Percentiles rank a stretch among this genome's conserved stretches.
These are phyloP conservation scores for Cynopterus brachyotis DNA, from an alignment of 2,113 vertebrate genomes.

Conservation along the genomic window DNA sequence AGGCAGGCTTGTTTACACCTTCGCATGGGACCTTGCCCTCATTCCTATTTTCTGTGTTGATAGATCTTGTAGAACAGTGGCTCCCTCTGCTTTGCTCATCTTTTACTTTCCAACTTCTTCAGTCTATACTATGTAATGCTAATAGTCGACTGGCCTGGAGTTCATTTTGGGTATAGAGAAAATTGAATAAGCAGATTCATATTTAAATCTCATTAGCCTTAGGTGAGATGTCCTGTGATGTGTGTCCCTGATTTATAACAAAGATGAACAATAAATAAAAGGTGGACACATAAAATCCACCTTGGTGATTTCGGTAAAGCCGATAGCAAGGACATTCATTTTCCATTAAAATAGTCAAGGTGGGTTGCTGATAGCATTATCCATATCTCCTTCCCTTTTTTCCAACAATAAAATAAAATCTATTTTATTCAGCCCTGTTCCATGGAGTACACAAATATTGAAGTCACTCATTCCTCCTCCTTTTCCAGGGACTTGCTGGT, in stretches of 20 bases:
- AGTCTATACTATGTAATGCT: neutral
- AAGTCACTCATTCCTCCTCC: neutral
- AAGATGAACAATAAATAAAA: neutral
- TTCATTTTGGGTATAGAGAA: neutral
- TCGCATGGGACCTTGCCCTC: neutral
- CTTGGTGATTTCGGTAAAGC: neutral
- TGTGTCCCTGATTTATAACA: neutral
- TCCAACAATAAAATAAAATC: neutral
- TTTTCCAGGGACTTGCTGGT: neutral
- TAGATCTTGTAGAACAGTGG: neutral
- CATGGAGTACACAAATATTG: neutral
- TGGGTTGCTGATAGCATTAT: neutral
- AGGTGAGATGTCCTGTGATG: neutral
- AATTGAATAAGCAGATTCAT: neutral
- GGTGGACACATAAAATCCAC: neutral
- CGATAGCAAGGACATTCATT: neutral
- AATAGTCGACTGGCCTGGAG: neutral
- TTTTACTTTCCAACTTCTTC: neutral
- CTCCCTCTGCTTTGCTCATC: neutral
- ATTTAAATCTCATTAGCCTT: neutral
- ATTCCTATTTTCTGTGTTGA: neutral
- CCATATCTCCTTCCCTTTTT: neutral
- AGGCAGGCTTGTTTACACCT: neutral
- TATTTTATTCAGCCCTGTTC: neutral
- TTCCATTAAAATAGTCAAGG: neutral